Evolutionary conservation across 2,113 vertebrate genomes (phyloP).

Genomic region (Albula glossodonta): DNA sequence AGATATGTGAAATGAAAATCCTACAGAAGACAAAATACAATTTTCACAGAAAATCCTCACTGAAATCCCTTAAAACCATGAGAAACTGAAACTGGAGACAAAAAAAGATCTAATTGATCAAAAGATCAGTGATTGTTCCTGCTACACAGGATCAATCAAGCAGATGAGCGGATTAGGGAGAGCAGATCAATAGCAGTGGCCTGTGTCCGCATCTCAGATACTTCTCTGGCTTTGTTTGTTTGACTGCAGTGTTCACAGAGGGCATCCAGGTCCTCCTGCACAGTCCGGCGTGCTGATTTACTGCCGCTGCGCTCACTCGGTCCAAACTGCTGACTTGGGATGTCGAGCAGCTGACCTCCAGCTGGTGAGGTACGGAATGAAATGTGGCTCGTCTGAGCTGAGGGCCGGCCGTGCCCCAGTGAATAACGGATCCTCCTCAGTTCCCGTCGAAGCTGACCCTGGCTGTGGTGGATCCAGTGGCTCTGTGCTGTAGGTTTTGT

Average conservation of each 20-base stretch:
- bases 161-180: neutral
- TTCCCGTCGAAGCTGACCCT: neutral
- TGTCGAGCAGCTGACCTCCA: neutral
- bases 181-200: neutral
- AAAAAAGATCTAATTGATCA: neutral
- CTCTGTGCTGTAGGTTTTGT: neutral
- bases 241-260: too few species aligned
- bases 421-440: neutral
- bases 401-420: neutral
- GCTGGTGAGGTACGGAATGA: neutral
- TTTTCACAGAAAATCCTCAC: neutral
- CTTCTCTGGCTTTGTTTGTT: too few species aligned
- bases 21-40: too few species aligned
- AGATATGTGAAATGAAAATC: neutral
- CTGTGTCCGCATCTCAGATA: neutral
- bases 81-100: neutral
- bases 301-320: neutral
- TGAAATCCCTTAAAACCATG: neutral
- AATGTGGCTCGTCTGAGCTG: neutral
- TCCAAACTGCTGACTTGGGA: neutral
- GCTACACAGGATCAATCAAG: neutral
- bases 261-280: neutral
- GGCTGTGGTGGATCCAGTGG: neutral
- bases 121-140: neutral
- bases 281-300: neutral